Evolutionary conservation across 2,797 vertebrate genomes (phyloP).

Genomic region (Phoxinus dragarum): DNA sequence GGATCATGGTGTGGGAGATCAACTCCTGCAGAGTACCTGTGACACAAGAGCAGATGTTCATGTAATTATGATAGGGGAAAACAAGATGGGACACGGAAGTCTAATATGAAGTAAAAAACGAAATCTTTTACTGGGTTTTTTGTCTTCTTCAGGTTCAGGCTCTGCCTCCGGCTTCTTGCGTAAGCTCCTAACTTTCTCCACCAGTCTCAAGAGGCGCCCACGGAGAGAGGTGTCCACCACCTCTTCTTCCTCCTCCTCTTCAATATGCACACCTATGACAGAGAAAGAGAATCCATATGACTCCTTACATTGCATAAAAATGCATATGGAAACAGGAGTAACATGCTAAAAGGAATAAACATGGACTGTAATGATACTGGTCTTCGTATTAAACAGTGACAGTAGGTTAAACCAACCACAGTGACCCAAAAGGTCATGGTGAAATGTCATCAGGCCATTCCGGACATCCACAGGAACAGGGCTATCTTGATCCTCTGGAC

Average conservation of each 20-base stretch:
- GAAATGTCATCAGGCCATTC: slow-evolving; percentile 82
- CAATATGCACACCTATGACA: slow-evolving; percentile 82
- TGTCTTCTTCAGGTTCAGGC: slow-evolving; percentile 84
- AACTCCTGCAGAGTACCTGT: slow-evolving; percentile 90
- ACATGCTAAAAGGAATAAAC: not conserved
- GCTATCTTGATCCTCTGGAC: slow-evolving; percentile 81
- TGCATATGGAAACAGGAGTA: not conserved
- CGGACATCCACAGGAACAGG: slow-evolving; percentile 86
- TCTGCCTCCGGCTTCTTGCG: slow-evolving; percentile 78
- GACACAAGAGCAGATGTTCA: not conserved
- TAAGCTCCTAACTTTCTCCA: slow-evolving; percentile 84
- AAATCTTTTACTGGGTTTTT: slow-evolving; percentile 83
- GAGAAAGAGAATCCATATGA: slow-evolving; percentile 17
- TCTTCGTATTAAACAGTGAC: not conserved
- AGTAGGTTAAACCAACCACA: slow-evolving; percentile 82
- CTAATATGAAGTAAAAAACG: not conserved
- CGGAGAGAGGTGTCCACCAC: slow-evolving; percentile 85
- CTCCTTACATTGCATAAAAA: not conserved
- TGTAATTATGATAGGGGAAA: not conserved
- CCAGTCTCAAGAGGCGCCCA: slow-evolving; percentile 82
- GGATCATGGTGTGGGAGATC: slow-evolving; percentile 94
- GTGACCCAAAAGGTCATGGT: slow-evolving; percentile 85
- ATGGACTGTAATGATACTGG: not conserved
- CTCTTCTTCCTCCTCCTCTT: slow-evolving; percentile 85
- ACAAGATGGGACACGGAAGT: not conserved